Percentiles rank a stretch among this genome's conserved stretches.
phyloP scores from a whole-genome alignment of 2,888 invertebrate species.

The Lepidochrysops patricia region DNA sequence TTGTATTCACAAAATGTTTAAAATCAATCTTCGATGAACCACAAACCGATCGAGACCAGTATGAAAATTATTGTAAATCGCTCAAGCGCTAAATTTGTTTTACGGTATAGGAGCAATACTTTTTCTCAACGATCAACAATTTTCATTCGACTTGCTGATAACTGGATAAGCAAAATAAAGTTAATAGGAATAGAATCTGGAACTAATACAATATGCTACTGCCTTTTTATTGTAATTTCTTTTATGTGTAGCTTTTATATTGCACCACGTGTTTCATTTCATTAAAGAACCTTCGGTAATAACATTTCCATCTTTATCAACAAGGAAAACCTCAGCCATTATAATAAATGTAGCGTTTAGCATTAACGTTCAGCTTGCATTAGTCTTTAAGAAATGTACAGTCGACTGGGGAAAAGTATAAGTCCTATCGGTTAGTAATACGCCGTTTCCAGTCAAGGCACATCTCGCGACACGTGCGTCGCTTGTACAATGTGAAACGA shows the following conservation, averaged over 20 bases:
- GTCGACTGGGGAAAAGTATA: neutral
- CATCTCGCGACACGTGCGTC: constrained; percentile 7
- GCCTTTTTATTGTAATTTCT: neutral
- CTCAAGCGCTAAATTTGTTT: neutral
- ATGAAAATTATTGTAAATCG: neutral
- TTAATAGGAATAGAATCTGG: neutral
- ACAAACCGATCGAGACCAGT: neutral
- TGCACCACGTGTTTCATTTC: neutral
- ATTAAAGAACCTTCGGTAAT: neutral
- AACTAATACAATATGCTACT: neutral
- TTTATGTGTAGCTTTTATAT: neutral
- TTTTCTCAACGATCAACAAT: neutral
- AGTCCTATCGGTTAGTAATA: constrained; percentile 6
- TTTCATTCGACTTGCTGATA: neutral
- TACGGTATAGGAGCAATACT: neutral
- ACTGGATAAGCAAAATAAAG: neutral
- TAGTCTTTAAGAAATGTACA: neutral
- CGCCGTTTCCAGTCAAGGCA: constrained; percentile 3
- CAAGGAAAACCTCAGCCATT: neutral
- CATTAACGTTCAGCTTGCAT: neutral
- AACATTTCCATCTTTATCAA: neutral
- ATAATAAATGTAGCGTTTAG: neutral
- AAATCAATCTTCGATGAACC: neutral
- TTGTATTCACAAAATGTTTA: neutral
- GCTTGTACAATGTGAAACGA: neutral